These are phyloP conservation scores for Solea senegalensis DNA, from an alignment of 2,113 vertebrate species.

Conservation along the genomic window DNA sequence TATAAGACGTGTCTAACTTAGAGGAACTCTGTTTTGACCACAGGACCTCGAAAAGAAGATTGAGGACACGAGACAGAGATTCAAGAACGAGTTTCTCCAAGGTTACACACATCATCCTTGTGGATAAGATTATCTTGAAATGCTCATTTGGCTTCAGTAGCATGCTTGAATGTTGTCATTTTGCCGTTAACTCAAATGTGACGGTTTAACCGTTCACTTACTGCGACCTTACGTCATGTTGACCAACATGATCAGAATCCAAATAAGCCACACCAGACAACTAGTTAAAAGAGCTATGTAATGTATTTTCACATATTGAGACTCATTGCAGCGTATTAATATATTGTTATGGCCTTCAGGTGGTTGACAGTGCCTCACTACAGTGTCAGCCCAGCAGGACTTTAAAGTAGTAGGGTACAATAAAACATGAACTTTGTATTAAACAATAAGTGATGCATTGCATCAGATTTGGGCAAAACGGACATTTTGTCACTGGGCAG, in stretches of 20 bases:
- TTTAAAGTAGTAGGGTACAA: neutral
- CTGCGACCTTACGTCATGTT: neutral
- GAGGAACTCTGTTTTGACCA: conserved; percentile 40
- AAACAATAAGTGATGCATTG: no score
- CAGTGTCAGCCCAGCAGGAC: neutral
- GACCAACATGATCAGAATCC: conserved; percentile 24
- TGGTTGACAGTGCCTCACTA: neutral
- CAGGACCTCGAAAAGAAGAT: conserved; percentile 86
- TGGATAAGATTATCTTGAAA: conserved; percentile 7
- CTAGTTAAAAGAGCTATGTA: conserved; percentile 18
- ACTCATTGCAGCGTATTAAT: neutral
- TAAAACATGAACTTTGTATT: no score
- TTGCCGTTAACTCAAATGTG: neutral
- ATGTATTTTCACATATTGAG: neutral
- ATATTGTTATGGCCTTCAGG: neutral
- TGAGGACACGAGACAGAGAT: conserved; percentile 86
- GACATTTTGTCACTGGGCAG: no score
- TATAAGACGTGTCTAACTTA: conserved; percentile 36
- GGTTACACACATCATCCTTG: conserved; percentile 75
- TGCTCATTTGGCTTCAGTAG: neutral
- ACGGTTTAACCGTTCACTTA: neutral
- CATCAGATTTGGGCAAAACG: no score
- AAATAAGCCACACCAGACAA: conserved; percentile 32
- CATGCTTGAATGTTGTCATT: neutral
- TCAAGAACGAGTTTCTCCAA: conserved; percentile 87